Evolutionary conservation across 1,140 invertebrate genomes (phyloP).

Genomic region (Notospermus geniculatus): DNA sequence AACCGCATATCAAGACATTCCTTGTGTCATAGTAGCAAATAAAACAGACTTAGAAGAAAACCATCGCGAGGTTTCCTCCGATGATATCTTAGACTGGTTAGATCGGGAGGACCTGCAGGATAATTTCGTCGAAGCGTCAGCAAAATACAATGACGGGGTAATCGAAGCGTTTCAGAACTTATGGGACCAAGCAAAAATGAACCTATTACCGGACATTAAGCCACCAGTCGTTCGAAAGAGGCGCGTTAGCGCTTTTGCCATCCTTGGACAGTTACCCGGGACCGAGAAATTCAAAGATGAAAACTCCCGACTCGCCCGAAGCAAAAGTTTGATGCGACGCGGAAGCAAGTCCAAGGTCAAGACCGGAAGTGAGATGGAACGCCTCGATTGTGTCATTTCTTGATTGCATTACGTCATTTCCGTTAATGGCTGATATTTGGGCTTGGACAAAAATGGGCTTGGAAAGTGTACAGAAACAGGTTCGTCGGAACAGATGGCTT

Average conservation of each 20-base stretch:
- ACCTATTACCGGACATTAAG: background rate
- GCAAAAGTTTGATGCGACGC: constrained; percentile 42
- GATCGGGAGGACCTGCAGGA: constrained; percentile 34
- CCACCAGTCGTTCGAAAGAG: background rate
- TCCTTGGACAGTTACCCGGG: background rate
- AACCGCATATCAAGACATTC: constrained; percentile 75
- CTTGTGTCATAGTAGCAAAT: constrained; percentile 82
- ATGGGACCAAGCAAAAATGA: constrained; percentile 37
- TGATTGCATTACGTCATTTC: constrained; percentile 17
- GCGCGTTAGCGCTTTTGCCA: background rate
- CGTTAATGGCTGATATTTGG: too few relatives aligned
- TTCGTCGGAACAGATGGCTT: too few relatives aligned
- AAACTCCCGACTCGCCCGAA: constrained; percentile 37
- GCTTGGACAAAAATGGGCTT: too few relatives aligned
- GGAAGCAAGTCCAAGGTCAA: constrained; percentile 43
- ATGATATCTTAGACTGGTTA: constrained; percentile 47
- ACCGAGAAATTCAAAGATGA: constrained; percentile 21
- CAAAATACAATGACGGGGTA: constrained; percentile 42
- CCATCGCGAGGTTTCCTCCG: constrained; percentile 41
- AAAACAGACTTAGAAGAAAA: constrained; percentile 70
- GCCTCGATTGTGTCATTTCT: constrained; percentile 40
- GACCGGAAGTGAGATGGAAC: constrained; percentile 24
- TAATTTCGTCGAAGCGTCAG: constrained; percentile 46
- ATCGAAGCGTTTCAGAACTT: constrained; percentile 41
- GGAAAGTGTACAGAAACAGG: too few relatives aligned